Base-by-base conservation (phyloP, 92 coral and sea anemone genomes). In the Actinostola sp. region DNA sequence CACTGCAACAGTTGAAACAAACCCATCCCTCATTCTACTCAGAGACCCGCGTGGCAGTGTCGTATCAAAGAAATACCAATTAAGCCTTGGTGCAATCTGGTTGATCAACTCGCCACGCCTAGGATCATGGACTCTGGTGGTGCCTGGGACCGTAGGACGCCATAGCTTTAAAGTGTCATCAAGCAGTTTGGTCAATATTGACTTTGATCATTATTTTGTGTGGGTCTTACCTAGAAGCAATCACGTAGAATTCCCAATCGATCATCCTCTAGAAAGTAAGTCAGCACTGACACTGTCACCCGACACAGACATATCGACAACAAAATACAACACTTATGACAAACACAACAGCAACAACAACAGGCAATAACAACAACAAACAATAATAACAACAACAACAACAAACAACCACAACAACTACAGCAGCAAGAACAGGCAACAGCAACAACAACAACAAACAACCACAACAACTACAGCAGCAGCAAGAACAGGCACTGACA, bases 81-180 rank as follows among this genome's bases (percentile, higher is more conserved):
- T 92, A 26, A 67, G 76, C 10, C 62, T 71, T 62, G 90, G 83
- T 7, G 82, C 90, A 39, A 53, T 88, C 58, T 88, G 92, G 92
- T 42, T 83, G 0, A 58, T 88, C 30, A 43, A 73, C 10, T 13
- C 28, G 26, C 92, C 92, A 48, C 31, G 48, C 17, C 72, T 36
- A n/a, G 92, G 92, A 8, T 34, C 11, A 59, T 88, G 92, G 92
- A 38, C 26, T 7, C 63, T 88, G 61, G 38, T 62, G 11, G 73
- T 88, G 29, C 92, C 92, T 30, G 53, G 52, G 12, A 34, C 34
- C 8, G 72, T 69, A 9, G 92, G 92, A 6, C 78, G 86, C 16
- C 92, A 88, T 53, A 84, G 89, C 46, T 84, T 83, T 49, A 88
- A 88, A 68, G 92, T 88, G 53, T 79, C 81, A 27, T 66, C 89